These are phyloP conservation scores for Phoxinus phoxinus DNA, from an alignment of 2,113 vertebrate genomes.

Conservation along the genomic window DNA sequence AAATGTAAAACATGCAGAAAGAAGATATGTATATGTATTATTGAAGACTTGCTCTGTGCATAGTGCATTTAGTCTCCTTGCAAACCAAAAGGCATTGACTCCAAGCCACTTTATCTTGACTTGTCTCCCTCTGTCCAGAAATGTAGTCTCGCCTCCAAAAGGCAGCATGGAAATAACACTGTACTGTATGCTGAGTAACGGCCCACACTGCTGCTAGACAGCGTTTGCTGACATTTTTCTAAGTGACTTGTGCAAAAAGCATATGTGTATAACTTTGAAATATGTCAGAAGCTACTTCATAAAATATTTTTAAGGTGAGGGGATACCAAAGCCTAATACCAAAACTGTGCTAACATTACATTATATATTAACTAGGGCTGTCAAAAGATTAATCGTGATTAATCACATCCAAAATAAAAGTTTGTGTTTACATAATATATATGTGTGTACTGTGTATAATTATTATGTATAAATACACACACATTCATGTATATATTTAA, in stretches of 20 bases:
- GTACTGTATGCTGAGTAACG: not conserved
- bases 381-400: no score
- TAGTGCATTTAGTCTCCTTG: not conserved
- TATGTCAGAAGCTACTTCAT: not conserved
- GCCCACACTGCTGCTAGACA: constrained; percentile 16
- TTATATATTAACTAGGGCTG: not conserved
- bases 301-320: no score
- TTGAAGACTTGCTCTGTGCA: not conserved
- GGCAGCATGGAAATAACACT: not conserved
- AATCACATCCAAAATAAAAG: no score
- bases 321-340: no score
- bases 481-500: no score
- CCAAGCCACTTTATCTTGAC: constrained; percentile 13
- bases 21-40: not conserved
- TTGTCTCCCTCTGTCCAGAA: constrained; percentile 38
- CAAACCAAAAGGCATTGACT: constrained; percentile 8
- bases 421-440: no score
- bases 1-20: not conserved
- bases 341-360: not conserved
- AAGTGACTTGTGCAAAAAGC: constrained; percentile 50
- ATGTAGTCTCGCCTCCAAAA: constrained; percentile 25
- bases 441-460: no score
- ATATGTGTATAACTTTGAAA: constrained; percentile 31
- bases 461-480: no score
- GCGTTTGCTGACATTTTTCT: constrained; percentile 60